These are phyloP conservation scores for Andricus curvator DNA, from an alignment of 2,888 invertebrate genomes.

Conservation along the genomic window DNA sequence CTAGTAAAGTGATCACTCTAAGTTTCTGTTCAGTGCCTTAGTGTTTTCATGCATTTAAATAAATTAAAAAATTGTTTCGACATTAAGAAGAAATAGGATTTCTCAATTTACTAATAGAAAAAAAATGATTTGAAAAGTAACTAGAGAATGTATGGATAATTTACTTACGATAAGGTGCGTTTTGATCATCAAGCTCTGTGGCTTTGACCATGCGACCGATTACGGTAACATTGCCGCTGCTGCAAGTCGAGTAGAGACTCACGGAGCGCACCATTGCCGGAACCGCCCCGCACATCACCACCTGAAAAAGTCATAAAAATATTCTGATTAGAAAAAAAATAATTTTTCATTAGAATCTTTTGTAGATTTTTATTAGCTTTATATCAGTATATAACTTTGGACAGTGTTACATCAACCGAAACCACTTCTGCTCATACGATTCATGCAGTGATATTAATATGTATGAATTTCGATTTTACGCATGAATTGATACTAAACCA, in stretches of 20 bases:
- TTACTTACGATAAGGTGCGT: constrained; percentile 83
- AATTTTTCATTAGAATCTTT: no score
- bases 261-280: constrained; percentile 86
- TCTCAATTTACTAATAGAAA: no score
- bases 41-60: constrained; percentile 11
- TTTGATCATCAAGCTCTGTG: constrained; percentile 79
- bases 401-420: not conserved
- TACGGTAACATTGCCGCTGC: constrained; percentile 84
- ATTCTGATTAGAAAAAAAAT: not conserved
- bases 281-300: constrained; percentile 88
- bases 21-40: constrained; percentile 14
- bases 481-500: constrained; percentile 5
- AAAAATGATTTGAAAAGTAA: not conserved
- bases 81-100: not conserved
- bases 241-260: constrained; percentile 85
- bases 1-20: constrained; percentile 13
- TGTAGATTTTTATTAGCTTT: not conserved
- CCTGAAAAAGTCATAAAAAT: constrained; percentile 76
- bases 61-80: not conserved
- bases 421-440: not conserved
- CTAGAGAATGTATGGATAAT: not conserved
- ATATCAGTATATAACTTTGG: not conserved
- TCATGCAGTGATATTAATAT: constrained; percentile 10
- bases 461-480: not conserved
- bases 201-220: constrained; percentile 84